A percentile compares a stretch with the other conserved stretches of the same genome.
Conservation (phyloP, 2,888 invertebrate genomes). For the Cyclophora albipunctata region DNA sequence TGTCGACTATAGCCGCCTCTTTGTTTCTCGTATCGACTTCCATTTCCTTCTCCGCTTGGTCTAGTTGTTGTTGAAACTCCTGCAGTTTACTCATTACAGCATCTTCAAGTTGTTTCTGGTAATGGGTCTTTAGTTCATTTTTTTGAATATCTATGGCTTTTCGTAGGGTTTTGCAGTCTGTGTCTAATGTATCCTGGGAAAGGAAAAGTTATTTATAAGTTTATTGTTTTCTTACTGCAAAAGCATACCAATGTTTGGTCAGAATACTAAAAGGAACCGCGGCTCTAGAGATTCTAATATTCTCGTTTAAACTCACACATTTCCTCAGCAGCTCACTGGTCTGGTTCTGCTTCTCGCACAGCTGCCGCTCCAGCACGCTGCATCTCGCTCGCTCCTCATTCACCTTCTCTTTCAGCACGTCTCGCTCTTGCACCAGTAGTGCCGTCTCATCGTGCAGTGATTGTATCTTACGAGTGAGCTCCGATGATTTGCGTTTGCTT, state of each 20-base stretch:
- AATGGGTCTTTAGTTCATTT: conserved; percentile 81
- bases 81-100: conserved; percentile 84
- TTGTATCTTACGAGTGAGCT: conserved; percentile 39
- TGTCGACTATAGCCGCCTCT: conserved; percentile 75
- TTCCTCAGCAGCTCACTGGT: conserved; percentile 70
- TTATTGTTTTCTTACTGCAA: too few species aligned
- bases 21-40: conserved; percentile 75
- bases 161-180: conserved; percentile 67
- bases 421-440: conserved; percentile 43
- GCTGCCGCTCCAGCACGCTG: conserved; percentile 69
- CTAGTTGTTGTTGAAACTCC: conserved; percentile 84
- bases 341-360: conserved; percentile 68
- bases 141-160: conserved; percentile 78
- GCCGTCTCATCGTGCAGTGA: conserved; percentile 33
- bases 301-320: conserved; percentile 63
- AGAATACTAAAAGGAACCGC: too few species aligned
- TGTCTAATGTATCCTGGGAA: conserved; percentile 63
- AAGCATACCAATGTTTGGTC: too few species aligned
- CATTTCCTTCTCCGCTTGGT: conserved; percentile 79
- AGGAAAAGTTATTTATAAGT: background rate
- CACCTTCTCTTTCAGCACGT: conserved; percentile 49
- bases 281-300: too few species aligned
- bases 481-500: conserved; percentile 34
- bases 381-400: conserved; percentile 53
- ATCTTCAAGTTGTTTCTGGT: conserved; percentile 87